These are phyloP conservation scores for Saccostrea echinata DNA, from an alignment of 1,140 invertebrate species.

Conservation along the genomic window DNA sequence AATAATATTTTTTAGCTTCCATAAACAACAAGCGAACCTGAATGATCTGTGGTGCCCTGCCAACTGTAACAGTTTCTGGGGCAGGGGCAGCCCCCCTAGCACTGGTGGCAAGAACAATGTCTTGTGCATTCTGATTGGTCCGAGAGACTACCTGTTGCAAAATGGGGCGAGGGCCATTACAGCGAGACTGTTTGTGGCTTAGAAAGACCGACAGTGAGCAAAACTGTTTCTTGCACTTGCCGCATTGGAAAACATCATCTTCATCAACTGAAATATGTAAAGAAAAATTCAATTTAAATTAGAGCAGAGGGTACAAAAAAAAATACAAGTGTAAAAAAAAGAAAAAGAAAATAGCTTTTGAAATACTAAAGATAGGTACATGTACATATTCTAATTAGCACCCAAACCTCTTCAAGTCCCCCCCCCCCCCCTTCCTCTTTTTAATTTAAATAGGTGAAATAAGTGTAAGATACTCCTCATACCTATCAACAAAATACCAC, in stretches of 20 bases:
- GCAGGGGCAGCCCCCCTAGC: background rate
- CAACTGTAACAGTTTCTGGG: background rate
- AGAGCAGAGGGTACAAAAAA: background rate
- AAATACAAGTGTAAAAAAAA: too few relatives aligned
- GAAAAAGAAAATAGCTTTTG: too few relatives aligned
- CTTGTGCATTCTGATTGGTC: background rate
- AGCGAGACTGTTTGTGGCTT: conserved; percentile 82
- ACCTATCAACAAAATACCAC: too few relatives aligned
- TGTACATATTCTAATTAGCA: too few relatives aligned
- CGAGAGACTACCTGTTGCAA: background rate
- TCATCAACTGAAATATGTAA: conserved; percentile 80
- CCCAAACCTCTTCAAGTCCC: too few relatives aligned
- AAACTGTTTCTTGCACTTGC: conserved; percentile 86
- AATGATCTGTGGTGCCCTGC: background rate
- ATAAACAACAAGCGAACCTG: background rate
- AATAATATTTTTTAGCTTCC: too few relatives aligned
- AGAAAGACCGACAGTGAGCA: conserved; percentile 83
- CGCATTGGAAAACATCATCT: conserved; percentile 86
- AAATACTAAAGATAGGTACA: too few relatives aligned
- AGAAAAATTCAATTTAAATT: background rate
- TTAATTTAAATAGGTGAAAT: too few relatives aligned
- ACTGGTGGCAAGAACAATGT: background rate
- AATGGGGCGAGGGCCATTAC: conserved; percentile 55
- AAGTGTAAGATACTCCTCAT: too few relatives aligned
- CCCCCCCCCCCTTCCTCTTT: too few relatives aligned